A percentile compares a stretch with the other conserved stretches of the same genome.
phyloP scores from a whole-genome alignment of 2,888 invertebrate genomes.

The Microctonus aethiopoides region DNA sequence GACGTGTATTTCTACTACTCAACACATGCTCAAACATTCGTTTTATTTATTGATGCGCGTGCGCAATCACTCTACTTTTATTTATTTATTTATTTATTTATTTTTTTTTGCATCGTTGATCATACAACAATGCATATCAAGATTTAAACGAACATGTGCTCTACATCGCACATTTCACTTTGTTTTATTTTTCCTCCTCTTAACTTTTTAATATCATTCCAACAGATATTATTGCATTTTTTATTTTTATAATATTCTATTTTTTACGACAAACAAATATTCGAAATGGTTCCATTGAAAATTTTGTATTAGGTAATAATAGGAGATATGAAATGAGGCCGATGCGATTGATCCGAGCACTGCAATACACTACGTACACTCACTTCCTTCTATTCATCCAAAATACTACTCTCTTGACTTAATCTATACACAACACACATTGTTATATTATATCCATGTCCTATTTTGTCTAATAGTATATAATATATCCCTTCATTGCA shows the following conservation, averaged over 20 bases:
- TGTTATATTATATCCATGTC: neutral
- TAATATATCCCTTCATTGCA: neutral
- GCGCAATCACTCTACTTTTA: constrained; percentile 2
- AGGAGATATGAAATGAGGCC: constrained; percentile 11
- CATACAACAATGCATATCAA: neutral
- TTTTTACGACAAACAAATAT: neutral
- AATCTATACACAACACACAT: neutral
- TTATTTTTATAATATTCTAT: neutral
- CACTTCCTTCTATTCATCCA: constrained; percentile 11
- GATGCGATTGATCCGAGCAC: constrained; percentile 16
- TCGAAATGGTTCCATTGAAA: neutral
- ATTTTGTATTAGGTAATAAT: neutral
- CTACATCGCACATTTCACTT: neutral
- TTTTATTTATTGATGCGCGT: constrained; percentile 7
- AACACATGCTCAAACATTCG: constrained; percentile 11
- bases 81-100: too few relatives aligned
- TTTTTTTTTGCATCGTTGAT: constrained; percentile 7
- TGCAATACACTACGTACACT: neutral
- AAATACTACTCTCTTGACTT: neutral
- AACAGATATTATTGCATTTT: neutral
- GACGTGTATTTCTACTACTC: constrained; percentile 8
- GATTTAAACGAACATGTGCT: neutral
- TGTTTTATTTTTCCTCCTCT: neutral
- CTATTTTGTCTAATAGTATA: neutral
- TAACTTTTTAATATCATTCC: neutral